These are phyloP conservation scores for Acleris laterana DNA, from an alignment of 2,888 invertebrate genomes.

Conservation along the genomic window DNA sequence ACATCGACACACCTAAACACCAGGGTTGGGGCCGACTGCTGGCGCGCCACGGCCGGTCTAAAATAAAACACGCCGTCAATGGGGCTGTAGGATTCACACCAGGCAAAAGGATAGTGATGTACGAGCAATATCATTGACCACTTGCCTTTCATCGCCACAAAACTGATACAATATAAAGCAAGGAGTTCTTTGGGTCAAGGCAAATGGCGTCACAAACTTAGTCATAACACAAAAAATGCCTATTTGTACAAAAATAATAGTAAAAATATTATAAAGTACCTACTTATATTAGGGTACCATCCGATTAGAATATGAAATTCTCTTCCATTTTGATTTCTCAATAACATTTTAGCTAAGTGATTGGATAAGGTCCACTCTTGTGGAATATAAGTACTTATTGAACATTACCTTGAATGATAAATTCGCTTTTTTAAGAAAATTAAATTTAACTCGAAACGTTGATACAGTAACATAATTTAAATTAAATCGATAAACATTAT, in stretches of 20 bases:
- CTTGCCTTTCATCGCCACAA: slow-evolving; percentile 43
- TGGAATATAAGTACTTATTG: slow-evolving; percentile 2
- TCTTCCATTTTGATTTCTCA: too few relatives aligned
- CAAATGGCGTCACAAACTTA: slow-evolving; percentile 27
- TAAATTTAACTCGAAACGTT: background rate
- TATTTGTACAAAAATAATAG: slow-evolving; percentile 18
- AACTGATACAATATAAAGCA: background rate
- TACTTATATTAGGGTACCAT: too few relatives aligned
- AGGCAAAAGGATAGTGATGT: slow-evolving; percentile 46
- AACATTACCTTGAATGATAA: background rate
- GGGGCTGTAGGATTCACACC: slow-evolving; percentile 60
- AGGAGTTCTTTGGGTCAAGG: background rate
- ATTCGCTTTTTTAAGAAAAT: background rate
- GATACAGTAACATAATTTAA: slow-evolving; percentile 1
- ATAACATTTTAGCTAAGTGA: too few relatives aligned
- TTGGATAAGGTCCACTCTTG: too few relatives aligned
- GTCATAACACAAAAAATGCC: slow-evolving; percentile 25
- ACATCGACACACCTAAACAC: slow-evolving; percentile 86
- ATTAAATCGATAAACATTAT: background rate
- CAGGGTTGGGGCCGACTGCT: slow-evolving; percentile 84
- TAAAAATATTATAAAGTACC: background rate
- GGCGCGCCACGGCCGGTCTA: slow-evolving; percentile 84
- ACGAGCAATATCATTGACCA: slow-evolving; percentile 40
- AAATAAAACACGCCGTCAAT: slow-evolving; percentile 81
- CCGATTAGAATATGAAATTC: too few relatives aligned